Conservation (phyloP, 1,140 invertebrate species). For the Heliconius himera region DNA sequence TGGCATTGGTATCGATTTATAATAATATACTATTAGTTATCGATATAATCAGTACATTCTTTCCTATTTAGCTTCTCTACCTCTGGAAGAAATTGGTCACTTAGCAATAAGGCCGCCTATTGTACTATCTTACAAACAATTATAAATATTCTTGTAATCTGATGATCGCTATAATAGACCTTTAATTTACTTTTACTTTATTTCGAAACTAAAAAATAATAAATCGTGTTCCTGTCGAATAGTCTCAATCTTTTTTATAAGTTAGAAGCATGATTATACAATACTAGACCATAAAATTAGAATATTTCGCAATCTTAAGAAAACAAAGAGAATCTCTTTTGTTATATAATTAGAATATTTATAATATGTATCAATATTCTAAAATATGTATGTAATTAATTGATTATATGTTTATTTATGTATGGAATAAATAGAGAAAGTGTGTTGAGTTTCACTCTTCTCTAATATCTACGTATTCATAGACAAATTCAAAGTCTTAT, state of each 20-base stretch:
- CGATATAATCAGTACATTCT: too few species aligned
- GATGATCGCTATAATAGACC: too few species aligned
- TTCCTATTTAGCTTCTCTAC: too few species aligned
- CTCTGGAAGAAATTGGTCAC: too few species aligned
- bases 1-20: constrained; percentile 5
- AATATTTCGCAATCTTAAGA: not conserved
- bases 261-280: not conserved
- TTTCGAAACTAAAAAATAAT: not conserved
- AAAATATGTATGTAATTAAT: too few species aligned
- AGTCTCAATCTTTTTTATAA: not conserved
- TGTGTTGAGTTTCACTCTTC: too few species aligned
- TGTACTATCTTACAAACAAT: too few species aligned
- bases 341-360: not conserved
- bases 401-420: too few species aligned
- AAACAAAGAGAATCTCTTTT: not conserved
- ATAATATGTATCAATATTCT: not conserved
- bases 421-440: not conserved
- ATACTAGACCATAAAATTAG: not conserved
- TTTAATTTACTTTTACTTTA: too few species aligned
- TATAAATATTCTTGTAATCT: too few species aligned
- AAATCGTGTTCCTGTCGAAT: not conserved
- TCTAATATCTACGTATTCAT: not conserved
- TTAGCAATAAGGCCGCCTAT: too few species aligned
- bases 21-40: not conserved
- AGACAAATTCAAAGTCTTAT: not conserved